Evolutionary conservation across 2,797 vertebrate genomes (phyloP), one percentile per base, ranked within the genome.

Genomic region (Eptatretus atami): DNA sequence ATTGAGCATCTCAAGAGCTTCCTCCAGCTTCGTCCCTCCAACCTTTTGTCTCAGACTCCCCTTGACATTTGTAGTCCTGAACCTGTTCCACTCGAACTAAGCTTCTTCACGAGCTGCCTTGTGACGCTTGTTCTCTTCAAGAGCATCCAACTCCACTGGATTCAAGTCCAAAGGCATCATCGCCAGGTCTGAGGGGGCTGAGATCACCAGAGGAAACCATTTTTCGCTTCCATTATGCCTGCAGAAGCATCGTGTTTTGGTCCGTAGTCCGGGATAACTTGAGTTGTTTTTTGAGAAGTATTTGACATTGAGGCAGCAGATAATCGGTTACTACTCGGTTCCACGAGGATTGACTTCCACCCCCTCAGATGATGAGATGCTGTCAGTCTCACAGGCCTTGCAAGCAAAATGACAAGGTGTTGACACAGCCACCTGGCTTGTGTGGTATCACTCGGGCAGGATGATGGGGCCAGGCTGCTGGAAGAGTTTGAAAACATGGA

Each of bases 41-140:
- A 25, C 11, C 57, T 25, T n/a, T 25, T 9, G 57, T n/a, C n/a
- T 10, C 57, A n/a, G n/a, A 25, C 57, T n/a, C n/a, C 57, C 10
- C n/a, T 10, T 25, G 57, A 12, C 10, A 25, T 11, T 44, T 44
- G 31, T 44, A 3, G 31, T 44, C 4, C 31, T 44, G 6, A 44
- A 44, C 31, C 31, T 44, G 31, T 44, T 44, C 31, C 31, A 44
- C 31, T 44, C 31, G 57, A n/a, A 25, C 57, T 61, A 10, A 61
- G 57, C 57, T 61, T 61, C 57, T 61, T 61, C n/a, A 61, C 57
- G 57, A 61, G 57, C 57, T 61, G 57, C 57, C 57, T n/a, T 25
- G 57, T 61, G 57, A 61, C 12, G 57, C 57, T 61, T 11, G 57
- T 25, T n/a, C n/a, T 61, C 25, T 12, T 61, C 57, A n/a, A 25